These are phyloP conservation scores for Ictalurus punctatus DNA, from an alignment of 2,113 vertebrate genomes.

Conservation along the genomic window DNA sequence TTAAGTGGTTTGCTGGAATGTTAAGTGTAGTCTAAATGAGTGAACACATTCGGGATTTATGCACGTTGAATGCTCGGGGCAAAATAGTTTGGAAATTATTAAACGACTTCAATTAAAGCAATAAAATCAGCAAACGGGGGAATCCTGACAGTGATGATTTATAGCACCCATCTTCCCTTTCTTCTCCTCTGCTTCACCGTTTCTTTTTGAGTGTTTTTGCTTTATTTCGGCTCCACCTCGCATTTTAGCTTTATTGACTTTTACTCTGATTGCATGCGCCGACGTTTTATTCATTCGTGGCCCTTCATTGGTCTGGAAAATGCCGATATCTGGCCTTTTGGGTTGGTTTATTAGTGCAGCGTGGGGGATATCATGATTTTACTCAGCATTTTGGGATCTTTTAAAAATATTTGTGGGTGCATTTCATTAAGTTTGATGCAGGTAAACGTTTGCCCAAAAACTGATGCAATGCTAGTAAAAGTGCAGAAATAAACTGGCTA, in stretches of 20 bases:
- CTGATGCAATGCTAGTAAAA: conserved; percentile 23
- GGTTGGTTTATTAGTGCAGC: conserved; percentile 27
- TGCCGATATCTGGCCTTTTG: background rate
- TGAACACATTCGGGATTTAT: conserved; percentile 41
- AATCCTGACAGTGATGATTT: conserved; percentile 21
- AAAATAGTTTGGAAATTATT: conserved; percentile 56
- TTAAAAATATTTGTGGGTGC: conserved; percentile 30
- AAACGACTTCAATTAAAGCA: conserved; percentile 55
- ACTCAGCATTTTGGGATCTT: conserved; percentile 20
- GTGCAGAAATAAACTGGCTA: conserved; percentile 11
- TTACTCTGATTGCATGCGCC: conserved; percentile 45
- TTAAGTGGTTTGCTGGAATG: conserved; percentile 42
- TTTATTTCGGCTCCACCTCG: background rate
- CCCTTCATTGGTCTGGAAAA: conserved; percentile 10
- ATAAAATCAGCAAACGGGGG: conserved; percentile 37
- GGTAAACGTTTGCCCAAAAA: background rate
- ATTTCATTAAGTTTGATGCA: conserved; percentile 41
- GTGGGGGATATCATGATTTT: background rate
- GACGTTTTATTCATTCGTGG: background rate
- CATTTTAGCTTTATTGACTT: conserved; percentile 50
- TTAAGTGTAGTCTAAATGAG: conserved; percentile 41
- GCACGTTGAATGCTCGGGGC: conserved; percentile 31
- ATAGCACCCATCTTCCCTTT: conserved; percentile 8
- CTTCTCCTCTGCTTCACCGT: background rate
- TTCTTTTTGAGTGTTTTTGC: background rate